Base-by-base conservation (phyloP, 2,797 vertebrate species). In the Oophaga sylvatica region DNA sequence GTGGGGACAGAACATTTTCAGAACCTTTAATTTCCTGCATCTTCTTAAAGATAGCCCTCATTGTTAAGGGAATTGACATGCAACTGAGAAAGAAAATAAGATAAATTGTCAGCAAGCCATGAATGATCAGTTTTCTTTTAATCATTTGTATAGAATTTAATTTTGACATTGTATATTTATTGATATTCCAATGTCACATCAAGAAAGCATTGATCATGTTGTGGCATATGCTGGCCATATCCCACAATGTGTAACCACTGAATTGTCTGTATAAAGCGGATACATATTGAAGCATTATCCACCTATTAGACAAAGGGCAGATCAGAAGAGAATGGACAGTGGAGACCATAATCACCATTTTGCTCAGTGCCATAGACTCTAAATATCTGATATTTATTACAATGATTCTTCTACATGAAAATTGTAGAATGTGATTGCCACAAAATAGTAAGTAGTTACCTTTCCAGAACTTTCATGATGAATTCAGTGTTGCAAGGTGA, bases 61-160 rank as follows among this genome's bases (percentile, higher is more conserved):
- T 93, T 77, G 95, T 94, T 87, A 94, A 89, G 20, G 97, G 96
- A n/a, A 97, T 84, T 63, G 96, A 97, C 95, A 96, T 93, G 87
- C 92, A 96, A 35, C 97, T 97, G 83, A 67, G 85, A 31, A 83
- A 91, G 11, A 1, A 8, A 16, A 31, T 48, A 7, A 15, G 5
- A 75, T 19, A 26, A 11, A 68, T 1, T 68, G 7, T 53, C 45
- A 31, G 67, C 16, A 70, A 70, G n/a, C 31, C 70, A 71, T 31
- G 3, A 0, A 70, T 3, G 3, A 26, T 26, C n/a, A 15, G 2
- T 26, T 67, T 6, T 31, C 5, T 15, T 68, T 31, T 8, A 1
- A 1, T 16, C 26, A 5, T 29, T 7, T 26, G 10, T 65, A 15
- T 65, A 65, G 8, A 26, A 9, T 26, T 65, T n/a, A 20, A 22